Evolutionary conservation across 1,140 invertebrate species (phyloP), one percentile per base, ranked within the genome.

Genomic region (Ladona fulva): DNA sequence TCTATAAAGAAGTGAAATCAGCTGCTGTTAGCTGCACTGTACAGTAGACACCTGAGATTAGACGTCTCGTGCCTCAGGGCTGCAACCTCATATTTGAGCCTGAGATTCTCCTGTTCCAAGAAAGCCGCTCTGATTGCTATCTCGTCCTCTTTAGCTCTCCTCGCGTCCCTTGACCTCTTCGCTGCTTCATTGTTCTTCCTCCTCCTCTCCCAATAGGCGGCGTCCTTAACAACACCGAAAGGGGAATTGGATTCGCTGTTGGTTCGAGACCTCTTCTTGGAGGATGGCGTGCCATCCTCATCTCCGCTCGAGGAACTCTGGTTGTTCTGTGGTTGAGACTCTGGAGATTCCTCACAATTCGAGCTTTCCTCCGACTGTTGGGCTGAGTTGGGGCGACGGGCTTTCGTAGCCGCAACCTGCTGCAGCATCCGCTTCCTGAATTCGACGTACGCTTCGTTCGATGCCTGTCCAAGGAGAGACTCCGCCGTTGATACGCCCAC

Each of bases 171-270:
- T 0, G 95, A 97, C 77, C 95, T 88, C 84, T 99, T 99, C 0
- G 97, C 97, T 0, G 97, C 97, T 80, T 94, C 94, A 84, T 99
- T 99, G 83, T 99, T 98, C 83, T 97, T 97, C 78, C 92, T 89
- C 12, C 97, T 86, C 78, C 95, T 88, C 82, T 96, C 95, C 86
- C 92, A 92, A 83, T 98, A 98, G 0, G 92, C 91, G 0, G 91
- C 90, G 82, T 97, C 95, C 82, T 94, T 94, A 25, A 89, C 86
- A 1, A 42, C 22, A 19, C 19, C 19, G 42, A 6, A 66, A 22
- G 52, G 52, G 5, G 25, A 22, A n/a, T 42, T 76, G 24, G 75
- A 76, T 42, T 76, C 42, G 24, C 24, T 66, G 12, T 22, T 66
- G 52, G 8, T 84, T 81, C 6, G 81, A 80, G 7, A 82, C 22